A percentile compares a stretch with the other conserved stretches of the same genome.
These are phyloP conservation scores for Neuroscelio doddi DNA, from an alignment of 2,888 invertebrate genomes.

Conservation along the genomic window DNA sequence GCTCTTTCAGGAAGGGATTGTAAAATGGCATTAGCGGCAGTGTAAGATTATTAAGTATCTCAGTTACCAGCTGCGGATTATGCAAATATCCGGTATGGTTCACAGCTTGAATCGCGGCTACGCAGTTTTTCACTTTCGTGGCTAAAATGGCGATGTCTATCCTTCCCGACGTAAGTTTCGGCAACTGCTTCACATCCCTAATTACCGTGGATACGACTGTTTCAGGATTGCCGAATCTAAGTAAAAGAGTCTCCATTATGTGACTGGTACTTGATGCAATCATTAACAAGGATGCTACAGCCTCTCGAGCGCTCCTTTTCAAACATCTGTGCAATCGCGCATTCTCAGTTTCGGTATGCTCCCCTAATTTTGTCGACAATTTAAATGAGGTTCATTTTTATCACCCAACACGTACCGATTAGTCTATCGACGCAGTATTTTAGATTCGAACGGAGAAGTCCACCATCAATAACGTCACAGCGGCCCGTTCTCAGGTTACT, in stretches of 20 bases:
- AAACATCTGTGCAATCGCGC: no score
- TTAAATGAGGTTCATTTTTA: no score
- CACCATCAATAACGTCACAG: no score
- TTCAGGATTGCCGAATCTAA: constrained; percentile 33
- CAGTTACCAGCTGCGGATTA: constrained; percentile 10
- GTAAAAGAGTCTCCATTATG: constrained; percentile 21
- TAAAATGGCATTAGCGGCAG: constrained; percentile 1
- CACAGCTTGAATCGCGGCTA: constrained; percentile 23
- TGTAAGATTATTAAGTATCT: constrained; percentile 9
- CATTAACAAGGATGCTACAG: no score
- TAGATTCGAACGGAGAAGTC: no score
- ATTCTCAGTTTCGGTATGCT: no score
- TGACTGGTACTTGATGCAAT: no score
- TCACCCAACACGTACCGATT: no score
- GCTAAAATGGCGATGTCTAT: constrained; percentile 21
- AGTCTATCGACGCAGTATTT: no score
- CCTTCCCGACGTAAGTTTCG: constrained; percentile 7
- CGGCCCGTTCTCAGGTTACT: no score
- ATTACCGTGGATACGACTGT: constrained; percentile 3
- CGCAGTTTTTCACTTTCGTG: constrained; percentile 23
- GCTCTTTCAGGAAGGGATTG: not conserved
- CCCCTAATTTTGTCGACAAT: no score
- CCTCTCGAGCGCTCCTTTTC: no score
- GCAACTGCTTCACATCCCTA: constrained; percentile 19
- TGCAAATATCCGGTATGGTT: constrained; percentile 17